phyloP scores from a whole-genome alignment of 2,888 invertebrate species.

The Epinotia nisella region DNA sequence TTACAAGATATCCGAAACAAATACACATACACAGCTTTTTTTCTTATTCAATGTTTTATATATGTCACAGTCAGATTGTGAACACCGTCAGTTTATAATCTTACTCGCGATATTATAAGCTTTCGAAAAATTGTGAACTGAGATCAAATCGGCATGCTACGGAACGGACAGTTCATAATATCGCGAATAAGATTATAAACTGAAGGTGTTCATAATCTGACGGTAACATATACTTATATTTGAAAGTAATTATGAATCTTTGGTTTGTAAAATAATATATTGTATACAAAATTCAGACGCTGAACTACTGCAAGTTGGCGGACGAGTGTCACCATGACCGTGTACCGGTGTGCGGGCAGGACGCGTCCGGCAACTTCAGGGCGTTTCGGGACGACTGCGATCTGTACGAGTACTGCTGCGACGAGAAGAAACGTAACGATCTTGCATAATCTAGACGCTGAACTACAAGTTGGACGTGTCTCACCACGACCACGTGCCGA shows the following conservation, averaged over 20 bases:
- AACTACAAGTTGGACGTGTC: slow-evolving; percentile 35
- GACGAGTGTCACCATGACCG: slow-evolving; percentile 44
- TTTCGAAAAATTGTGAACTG: too few species aligned
- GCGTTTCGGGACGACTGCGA: slow-evolving; percentile 44
- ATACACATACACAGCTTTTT: background rate
- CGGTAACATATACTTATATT: too few species aligned
- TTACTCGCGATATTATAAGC: too few species aligned
- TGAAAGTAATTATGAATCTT: background rate
- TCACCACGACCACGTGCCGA: slow-evolving; percentile 35
- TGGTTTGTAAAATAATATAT: background rate
- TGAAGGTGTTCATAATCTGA: too few species aligned
- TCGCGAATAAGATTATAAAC: too few species aligned
- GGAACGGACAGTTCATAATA: too few species aligned
- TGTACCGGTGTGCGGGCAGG: slow-evolving; percentile 42
- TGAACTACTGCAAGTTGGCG: slow-evolving; percentile 43
- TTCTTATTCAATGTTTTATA: background rate
- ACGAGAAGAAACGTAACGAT: slow-evolving; percentile 29
- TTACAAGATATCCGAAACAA: background rate
- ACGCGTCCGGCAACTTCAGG: slow-evolving; percentile 25
- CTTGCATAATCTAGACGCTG: background rate
- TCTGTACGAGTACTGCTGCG: slow-evolving; percentile 43
- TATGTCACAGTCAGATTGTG: too few species aligned
- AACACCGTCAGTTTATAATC: too few species aligned
- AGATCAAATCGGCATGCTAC: too few species aligned
- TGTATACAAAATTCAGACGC: slow-evolving; percentile 13